Evolutionary conservation across 1,140 invertebrate species (phyloP).

Genomic region (Brachionus rubens): DNA sequence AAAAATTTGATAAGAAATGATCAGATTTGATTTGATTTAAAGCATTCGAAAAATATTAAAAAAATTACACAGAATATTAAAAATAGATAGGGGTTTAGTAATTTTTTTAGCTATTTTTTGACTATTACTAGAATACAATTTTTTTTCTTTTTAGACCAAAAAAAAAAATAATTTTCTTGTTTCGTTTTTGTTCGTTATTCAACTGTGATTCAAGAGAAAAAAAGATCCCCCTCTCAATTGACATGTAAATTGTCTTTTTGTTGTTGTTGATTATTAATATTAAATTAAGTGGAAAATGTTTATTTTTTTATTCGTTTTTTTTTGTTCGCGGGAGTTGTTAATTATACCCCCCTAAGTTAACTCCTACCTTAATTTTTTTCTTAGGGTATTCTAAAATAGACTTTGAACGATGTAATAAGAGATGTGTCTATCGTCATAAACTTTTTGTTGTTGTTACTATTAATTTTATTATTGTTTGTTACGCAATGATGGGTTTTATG

Average conservation of each 20-base stretch:
- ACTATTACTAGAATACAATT: not conserved
- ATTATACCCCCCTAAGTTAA: too few species aligned
- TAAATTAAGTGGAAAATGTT: not conserved
- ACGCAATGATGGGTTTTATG: too few species aligned
- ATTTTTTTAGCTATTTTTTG: not conserved
- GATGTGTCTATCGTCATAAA: too few species aligned
- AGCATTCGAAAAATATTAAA: too few species aligned
- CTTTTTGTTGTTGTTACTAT: too few species aligned
- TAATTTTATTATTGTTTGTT: too few species aligned
- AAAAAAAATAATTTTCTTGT: too few species aligned
- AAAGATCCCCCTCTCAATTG: constrained; percentile 17
- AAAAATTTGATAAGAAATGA: not conserved
- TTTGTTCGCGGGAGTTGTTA: too few species aligned
- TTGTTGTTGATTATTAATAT: not conserved
- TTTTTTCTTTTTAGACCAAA: not conserved
- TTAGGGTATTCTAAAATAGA: too few species aligned
- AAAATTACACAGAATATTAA: not conserved
- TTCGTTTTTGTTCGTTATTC: not conserved
- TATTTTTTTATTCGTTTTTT: too few species aligned
- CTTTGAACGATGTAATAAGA: too few species aligned
- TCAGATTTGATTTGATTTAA: not conserved
- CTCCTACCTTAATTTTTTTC: too few species aligned
- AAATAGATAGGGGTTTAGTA: constrained; percentile 31
- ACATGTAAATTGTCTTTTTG: constrained; percentile 39
- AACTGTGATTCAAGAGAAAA: not conserved